Base-by-base conservation (phyloP, 2,113 vertebrate species). In the Ahaetulla prasina region DNA sequence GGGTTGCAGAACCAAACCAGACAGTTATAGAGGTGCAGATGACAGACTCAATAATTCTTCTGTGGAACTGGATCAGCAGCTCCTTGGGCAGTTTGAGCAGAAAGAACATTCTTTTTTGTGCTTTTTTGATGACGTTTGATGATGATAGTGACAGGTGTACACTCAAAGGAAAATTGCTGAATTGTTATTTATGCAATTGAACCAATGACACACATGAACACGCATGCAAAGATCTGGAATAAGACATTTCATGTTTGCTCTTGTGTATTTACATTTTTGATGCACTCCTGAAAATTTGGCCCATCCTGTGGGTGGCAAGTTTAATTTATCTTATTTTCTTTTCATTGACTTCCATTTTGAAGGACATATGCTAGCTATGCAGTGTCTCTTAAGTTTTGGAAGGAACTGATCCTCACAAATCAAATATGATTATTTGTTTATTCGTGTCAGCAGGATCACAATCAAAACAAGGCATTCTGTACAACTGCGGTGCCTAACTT, bases 181-280 rank as follows among this genome's bases (percentile, higher is more conserved):
- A 23, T 63, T 94, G 43, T 93, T 95, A 93, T 92, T 95, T 95
- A 91, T 91, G 47, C 90, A 93, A 89, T 43, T 88, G 91, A 94
- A 95, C 60, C 30, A n/a, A 94, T 92, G 6, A 18, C 55, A 86
- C 43, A 43, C 14, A 35, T 88, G 6, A 35, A 23, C 35, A 22
- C 1, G 30, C 25, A 55, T 10, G 20, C 49, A 74, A 74, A 90
- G 47, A 88, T 47, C 89, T 60, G 85, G 87, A 93, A 47, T 91
- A 92, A 89, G 57, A 91, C 90, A 85, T 87, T 68, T 93, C 88
- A 49, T 87, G 86, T 85, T 84, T 91, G 93, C 27, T 95, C 60
- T 89, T 85, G 84, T 53, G n/a, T 3, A 0, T 50, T 0, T 93
- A 0, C 11, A 35, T 91, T 93, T 20, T 1, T 0, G 22, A 50